Base-by-base conservation (phyloP, 2,888 invertebrate species). In the Uropetala carovei region DNA sequence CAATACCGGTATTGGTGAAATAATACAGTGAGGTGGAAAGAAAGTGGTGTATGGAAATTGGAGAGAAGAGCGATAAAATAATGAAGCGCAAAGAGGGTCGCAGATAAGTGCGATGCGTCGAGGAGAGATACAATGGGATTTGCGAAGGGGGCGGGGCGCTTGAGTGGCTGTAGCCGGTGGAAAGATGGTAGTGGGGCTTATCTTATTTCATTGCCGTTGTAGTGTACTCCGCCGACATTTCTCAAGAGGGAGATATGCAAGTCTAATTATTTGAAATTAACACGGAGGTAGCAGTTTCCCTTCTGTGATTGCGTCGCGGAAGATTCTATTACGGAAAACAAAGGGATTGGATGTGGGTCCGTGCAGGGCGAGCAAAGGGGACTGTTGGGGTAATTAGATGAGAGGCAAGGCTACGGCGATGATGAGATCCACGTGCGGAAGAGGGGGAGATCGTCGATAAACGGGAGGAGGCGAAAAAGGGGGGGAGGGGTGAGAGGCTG, bases 181-280 rank as follows among this genome's bases (percentile, higher is more conserved):
- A 27, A 22, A 30, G 89, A 43, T 43, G 89, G 22, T 43, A 59
- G n/a, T 30, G 86, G 60, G 86, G 60, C 89, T 89, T 89, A 89
- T 86, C 86, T 86, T 60, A 60, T 89, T 86, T 60, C 60, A 86
- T 86, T 86, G 60, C 60, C n/a, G 16, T 57, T 30, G 60, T 30
- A 60, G 86, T 59, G 30, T 60, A 86, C 60, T 86, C 86, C 18
- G 89, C 64, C 64, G 64, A 43, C 89, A 64, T 68, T 64, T 89
- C 89, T 89, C 89, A 18, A 68, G 89, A 68, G 68, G 18, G 89
- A 86, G 64, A 89, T 89, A 89, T 89, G 89, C 89, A 89, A 89
- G 89, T 89, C 89, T 89, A 89, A 89, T 89, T 89, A 89, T 68
- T 89, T 64, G 64, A 89, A 89, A 89, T 89, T 89, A 89, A 89